Conservation (phyloP, 2,888 invertebrate genomes). For the Lasioglossum pauxillum region DNA sequence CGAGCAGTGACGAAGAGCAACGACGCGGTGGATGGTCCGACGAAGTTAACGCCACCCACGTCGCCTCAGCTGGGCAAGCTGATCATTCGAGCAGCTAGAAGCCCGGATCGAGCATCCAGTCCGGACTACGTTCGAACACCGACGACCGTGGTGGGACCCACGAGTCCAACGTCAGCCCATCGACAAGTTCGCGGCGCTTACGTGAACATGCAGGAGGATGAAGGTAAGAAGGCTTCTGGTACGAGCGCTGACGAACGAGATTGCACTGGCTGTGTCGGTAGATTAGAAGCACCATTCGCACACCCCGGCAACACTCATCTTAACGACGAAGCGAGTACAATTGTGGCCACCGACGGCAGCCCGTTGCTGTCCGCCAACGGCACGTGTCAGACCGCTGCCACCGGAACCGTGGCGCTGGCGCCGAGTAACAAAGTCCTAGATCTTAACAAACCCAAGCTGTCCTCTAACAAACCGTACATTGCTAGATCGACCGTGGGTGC, state of each 20-base stretch:
- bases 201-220: slow-evolving; percentile 90
- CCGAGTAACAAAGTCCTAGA: slow-evolving; percentile 56
- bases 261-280: slow-evolving; percentile 78
- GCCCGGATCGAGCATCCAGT: slow-evolving; percentile 79
- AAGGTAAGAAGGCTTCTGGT: slow-evolving; percentile 87
- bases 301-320: slow-evolving; percentile 27
- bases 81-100: slow-evolving; percentile 86
- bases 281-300: slow-evolving; percentile 72
- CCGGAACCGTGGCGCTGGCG: slow-evolving; percentile 34
- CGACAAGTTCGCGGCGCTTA: slow-evolving; percentile 87
- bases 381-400: slow-evolving; percentile 36
- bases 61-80: slow-evolving; percentile 89
- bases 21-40: slow-evolving; percentile 84
- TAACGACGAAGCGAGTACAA: slow-evolving; percentile 50
- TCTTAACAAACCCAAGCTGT: slow-evolving; percentile 30
- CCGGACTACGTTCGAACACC: slow-evolving; percentile 85
- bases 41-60: slow-evolving; percentile 84
- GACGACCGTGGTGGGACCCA: slow-evolving; percentile 88
- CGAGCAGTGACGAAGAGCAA: slow-evolving; percentile 82
- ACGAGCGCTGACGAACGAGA: slow-evolving; percentile 71
- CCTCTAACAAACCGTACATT: slow-evolving; percentile 40
- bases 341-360: slow-evolving; percentile 49
- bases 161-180: slow-evolving; percentile 84
- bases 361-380: slow-evolving; percentile 66
- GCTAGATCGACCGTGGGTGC: slow-evolving; percentile 42